Percentiles rank a stretch among this genome's conserved stretches.
Evolutionary conservation across 2,113 vertebrate species (phyloP).

Genomic region (Leucosticte australis): DNA sequence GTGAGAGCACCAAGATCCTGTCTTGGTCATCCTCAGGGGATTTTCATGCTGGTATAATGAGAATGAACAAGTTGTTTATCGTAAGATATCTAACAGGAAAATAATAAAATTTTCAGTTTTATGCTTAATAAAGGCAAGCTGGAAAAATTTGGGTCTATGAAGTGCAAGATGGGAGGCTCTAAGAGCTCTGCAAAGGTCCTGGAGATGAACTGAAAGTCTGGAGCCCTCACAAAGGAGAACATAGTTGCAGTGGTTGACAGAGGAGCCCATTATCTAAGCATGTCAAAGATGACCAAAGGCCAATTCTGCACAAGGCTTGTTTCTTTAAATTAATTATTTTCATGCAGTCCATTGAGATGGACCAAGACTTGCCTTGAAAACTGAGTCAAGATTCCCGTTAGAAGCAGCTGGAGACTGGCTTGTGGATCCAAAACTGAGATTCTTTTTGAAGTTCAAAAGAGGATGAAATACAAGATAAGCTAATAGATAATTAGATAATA

Average conservation of each 20-base stretch:
- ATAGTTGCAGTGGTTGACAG: fast-evolving
- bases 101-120: not conserved
- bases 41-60: not conserved
- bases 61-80: not conserved
- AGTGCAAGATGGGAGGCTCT: not conserved
- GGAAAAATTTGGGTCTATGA: not conserved
- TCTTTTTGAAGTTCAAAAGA: slow-evolving; percentile 18
- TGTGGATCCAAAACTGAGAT: not conserved
- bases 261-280: not conserved
- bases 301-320: not conserved
- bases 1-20: not conserved
- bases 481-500: slow-evolving; percentile 51
- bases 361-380: not conserved
- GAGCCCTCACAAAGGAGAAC: not conserved
- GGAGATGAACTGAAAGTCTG: not conserved
- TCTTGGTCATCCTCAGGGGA: not conserved
- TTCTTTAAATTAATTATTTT: not conserved
- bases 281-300: not conserved
- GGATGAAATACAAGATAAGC: slow-evolving; percentile 44
- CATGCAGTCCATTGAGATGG: not conserved
- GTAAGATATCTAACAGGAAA: not conserved
- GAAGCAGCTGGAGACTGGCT: not conserved
- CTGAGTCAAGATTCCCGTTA: not conserved
- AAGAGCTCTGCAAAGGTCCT: not conserved
- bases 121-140: not conserved